Base-by-base conservation (phyloP, 1,140 invertebrate genomes). In the Eriosoma lanigerum region DNA sequence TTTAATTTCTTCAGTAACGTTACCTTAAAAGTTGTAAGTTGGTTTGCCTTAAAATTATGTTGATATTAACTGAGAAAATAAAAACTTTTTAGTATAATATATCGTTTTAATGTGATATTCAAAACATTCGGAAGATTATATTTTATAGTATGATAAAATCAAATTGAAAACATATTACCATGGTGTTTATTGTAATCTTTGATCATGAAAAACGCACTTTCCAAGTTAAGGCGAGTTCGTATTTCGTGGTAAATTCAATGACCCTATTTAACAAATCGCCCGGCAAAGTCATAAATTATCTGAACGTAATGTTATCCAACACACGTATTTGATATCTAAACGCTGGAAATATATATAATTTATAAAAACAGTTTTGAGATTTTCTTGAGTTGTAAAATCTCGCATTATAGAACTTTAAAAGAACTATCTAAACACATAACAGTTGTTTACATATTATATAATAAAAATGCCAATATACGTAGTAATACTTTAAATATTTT, bases 211-310 rank as follows among this genome's bases (percentile, higher is more conserved):
- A 44, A 21, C 38, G 2, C n/a, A 21, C 38, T 21, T 46, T 38
- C n/a, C 21, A 44, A 38, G 17, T 64, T 38, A 8, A 44, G 3
- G n/a, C 32, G 3, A 46, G 3, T 1, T 44, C 6, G 32, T 38
- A 38, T 38, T 38, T 38, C 32, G 10, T 44, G 38, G 38, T 66
- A 46, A 66, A 46, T 21, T 66, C 64, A 46, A 66, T 15, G 64
- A 66, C n/a, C 32, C 64, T n/a, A 21, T 46, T 66, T 46, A 46
- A 12, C 38, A n/a, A 46, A 66, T 46, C 12, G n/a, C 19, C 9
- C 19, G 32, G n/a, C 32, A 10, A 19, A 12, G 32, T 38, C 64
- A 44, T 66, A 66, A 66, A 66, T 66, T 66, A 66, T 66, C 21
- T n/a, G 12, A 66, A 66, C 26, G 32, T 46, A 46, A 44, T 24